Evolutionary conservation across 2,888 invertebrate species (phyloP).

Genomic region (Melanostoma mellinum): DNA sequence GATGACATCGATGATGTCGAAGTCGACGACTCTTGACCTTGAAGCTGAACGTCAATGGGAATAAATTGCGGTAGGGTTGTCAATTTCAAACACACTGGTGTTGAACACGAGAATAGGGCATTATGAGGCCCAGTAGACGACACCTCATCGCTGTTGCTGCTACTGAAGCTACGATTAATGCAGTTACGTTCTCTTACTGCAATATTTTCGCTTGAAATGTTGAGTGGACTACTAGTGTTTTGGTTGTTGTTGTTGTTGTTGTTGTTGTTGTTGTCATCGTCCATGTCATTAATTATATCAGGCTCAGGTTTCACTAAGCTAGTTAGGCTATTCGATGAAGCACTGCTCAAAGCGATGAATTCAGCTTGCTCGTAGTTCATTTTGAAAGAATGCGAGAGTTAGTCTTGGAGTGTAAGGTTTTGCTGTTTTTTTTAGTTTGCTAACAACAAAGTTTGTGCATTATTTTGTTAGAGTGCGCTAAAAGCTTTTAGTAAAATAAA

Average conservation of each 20-base stretch:
- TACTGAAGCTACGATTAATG: constrained; percentile 45
- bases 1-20: constrained; percentile 63
- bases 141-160: constrained; percentile 57
- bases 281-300: constrained; percentile 43
- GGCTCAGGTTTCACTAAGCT: constrained; percentile 41
- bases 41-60: constrained; percentile 65
- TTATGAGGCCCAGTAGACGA: constrained; percentile 81
- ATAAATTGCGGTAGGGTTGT: constrained; percentile 72
- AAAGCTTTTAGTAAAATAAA: constrained; percentile 13
- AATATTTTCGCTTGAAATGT: constrained; percentile 57
- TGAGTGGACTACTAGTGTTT: constrained; percentile 50
- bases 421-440: neutral
- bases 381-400: constrained; percentile 25
- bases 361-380: constrained; percentile 80
- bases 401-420: neutral
- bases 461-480: constrained; percentile 25
- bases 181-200: constrained; percentile 26
- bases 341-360: constrained; percentile 79
- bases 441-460: constrained; percentile 39
- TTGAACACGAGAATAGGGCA: constrained; percentile 75
- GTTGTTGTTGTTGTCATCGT: constrained; percentile 22
- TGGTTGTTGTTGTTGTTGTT: constrained; percentile 21
- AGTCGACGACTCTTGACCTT: constrained; percentile 71
- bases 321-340: constrained; percentile 76
- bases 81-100: constrained; percentile 74